Base-by-base conservation (phyloP, 2,888 invertebrate species). In the Melinaea menophilus region DNA sequence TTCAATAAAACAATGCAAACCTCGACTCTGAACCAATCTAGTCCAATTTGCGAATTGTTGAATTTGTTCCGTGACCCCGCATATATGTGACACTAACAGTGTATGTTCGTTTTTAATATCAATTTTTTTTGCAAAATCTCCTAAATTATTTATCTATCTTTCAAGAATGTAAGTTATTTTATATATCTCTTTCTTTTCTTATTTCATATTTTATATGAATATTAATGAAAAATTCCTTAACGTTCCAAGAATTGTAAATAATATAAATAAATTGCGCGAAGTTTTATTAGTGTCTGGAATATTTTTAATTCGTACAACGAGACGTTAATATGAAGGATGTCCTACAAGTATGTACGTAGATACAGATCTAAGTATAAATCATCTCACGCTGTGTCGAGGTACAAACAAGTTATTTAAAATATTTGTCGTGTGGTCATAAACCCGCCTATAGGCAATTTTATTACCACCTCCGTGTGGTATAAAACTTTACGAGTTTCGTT, bases 401-500 rank as follows among this genome's bases (percentile, higher is more conserved):
- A 34, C 56, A 31, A 64, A 64, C 61, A 57, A 65, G 63, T 67
- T 63, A 51, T 68, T 63, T 63, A 47, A 63, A 62, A 65, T 63
- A 63, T 63, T 59, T 63, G 55, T 63, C 61, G 58, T 57, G 59
- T 61, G 56, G 34, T 47, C 59, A 67, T 68, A 68, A 68, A 65
- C 59, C 61, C 31, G 48, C 58, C 57, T 46, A 57, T 55, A 58
- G 62, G 47, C 57, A 61, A 48, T 55, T 65, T 63, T 41, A 41
- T 41, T 41, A 9, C 41, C 41, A 9, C 7, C 41, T 11, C 11
- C 41, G 22, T 41, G 37, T 37, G 41, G 41, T 41, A 9, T 41
- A 41, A 41, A 41, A 9, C 41, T 41, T 41, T 41, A 11, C 41
- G 41, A 41, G 41, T 41, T 41, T 9, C 41, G 41, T 41, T 41